A percentile compares a stretch with the other conserved stretches of the same genome.
Evolutionary conservation across 1,140 invertebrate species (phyloP).

Genomic region (Harlomillsia oculata): DNA sequence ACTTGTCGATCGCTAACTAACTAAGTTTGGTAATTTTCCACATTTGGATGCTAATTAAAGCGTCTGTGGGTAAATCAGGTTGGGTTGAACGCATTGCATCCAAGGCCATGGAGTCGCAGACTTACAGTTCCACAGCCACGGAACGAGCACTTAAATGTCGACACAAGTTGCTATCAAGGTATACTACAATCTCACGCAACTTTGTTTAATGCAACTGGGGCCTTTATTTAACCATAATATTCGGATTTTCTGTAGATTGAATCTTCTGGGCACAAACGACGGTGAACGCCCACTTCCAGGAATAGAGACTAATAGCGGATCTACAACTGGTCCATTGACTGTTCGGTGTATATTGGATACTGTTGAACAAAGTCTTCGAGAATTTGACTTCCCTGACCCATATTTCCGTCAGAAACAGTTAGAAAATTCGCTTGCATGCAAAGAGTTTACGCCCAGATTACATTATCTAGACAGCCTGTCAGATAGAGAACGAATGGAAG

Average conservation of each 20-base stretch:
- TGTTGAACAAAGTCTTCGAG: conserved; percentile 79
- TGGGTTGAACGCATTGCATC: conserved; percentile 27
- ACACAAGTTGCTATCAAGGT: conserved; percentile 67
- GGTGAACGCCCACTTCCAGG: no score
- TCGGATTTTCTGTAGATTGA: no score
- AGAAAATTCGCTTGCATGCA: conserved; percentile 57
- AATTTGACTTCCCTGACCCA: conserved; percentile 86
- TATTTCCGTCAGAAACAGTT: conserved; percentile 57
- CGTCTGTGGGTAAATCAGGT: no score
- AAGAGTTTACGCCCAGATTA: conserved; percentile 46
- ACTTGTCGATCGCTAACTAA: neutral
- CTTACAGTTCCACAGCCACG: conserved; percentile 58
- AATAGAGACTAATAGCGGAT: no score
- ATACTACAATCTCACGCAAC: no score
- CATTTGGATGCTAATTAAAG: no score
- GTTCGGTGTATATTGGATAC: conserved; percentile 81
- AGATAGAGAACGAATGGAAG: conserved; percentile 46
- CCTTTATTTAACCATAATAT: no score
- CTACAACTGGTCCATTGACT: conserved; percentile 72
- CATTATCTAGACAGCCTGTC: conserved; percentile 47
- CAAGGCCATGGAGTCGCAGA: conserved; percentile 63
- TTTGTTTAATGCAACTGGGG: no score
- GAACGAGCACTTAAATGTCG: conserved; percentile 71
- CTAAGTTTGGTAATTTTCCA: no score
- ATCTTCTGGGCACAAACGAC: no score